phyloP scores from a whole-genome alignment of 2,888 invertebrate species.

The Pedicia rivosa region DNA sequence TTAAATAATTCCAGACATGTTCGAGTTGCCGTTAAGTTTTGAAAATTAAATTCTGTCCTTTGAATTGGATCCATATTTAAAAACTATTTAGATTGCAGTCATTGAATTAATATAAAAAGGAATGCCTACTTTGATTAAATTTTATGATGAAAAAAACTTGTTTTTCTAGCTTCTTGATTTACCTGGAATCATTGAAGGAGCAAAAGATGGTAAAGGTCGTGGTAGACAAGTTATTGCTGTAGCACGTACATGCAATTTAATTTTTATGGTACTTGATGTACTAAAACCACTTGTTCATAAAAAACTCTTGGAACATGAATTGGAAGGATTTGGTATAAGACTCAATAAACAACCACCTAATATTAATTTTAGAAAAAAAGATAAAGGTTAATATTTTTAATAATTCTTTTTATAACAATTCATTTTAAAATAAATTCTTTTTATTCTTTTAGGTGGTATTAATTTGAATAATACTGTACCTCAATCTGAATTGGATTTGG shows the following conservation, averaged over 20 bases:
- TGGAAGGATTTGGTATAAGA: conserved; percentile 96
- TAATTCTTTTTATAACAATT: neutral
- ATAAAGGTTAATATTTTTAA: conserved; percentile 79
- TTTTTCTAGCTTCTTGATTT: conserved; percentile 72
- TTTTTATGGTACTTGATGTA: conserved; percentile 95
- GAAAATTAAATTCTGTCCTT: too few species aligned
- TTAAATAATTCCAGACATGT: too few species aligned
- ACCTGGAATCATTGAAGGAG: conserved; percentile 99
- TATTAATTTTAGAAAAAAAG: conserved; percentile 89
- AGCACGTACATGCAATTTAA: conserved; percentile 92
- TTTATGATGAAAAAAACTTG: too few species aligned
- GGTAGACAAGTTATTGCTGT: conserved; percentile 99
- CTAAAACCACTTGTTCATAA: conserved; percentile 96
- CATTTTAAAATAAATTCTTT: neutral
- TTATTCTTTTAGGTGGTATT: conserved; percentile 68
- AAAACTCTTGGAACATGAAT: conserved; percentile 86
- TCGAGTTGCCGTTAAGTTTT: too few species aligned
- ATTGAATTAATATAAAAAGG: too few species aligned
- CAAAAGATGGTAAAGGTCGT: conserved; percentile 98
- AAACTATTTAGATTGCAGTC: too few species aligned
- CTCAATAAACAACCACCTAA: conserved; percentile 95
- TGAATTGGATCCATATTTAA: too few species aligned
- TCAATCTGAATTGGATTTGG: conserved; percentile 86
- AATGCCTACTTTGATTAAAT: too few species aligned
- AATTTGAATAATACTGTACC: conserved; percentile 84